phyloP scores from a whole-genome alignment of 92 coral and sea anemone species.

The Muricea muricata region DNA sequence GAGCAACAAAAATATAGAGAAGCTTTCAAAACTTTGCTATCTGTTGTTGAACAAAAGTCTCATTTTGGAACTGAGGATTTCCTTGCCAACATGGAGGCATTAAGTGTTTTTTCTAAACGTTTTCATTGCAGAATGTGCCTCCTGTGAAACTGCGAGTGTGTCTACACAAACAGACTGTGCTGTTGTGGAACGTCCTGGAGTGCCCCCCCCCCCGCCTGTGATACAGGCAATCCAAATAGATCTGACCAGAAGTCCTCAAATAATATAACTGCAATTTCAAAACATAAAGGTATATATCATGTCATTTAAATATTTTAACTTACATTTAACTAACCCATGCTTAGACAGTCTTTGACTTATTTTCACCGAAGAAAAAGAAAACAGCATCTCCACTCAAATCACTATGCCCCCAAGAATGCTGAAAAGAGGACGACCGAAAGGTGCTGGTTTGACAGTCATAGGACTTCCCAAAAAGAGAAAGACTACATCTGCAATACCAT shows the following conservation, averaged over 20 bases:
- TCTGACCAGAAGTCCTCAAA: too few relatives aligned
- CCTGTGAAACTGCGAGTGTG: too few relatives aligned
- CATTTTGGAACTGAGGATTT: constrained; percentile 33
- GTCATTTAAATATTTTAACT: too few relatives aligned
- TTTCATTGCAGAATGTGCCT: too few relatives aligned
- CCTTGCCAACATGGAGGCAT: constrained; percentile 3
- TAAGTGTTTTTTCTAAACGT: neutral
- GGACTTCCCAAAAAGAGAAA: constrained; percentile 40
- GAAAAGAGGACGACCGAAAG: constrained; percentile 49
- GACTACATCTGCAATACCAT: neutral
- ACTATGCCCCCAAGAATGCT: constrained; percentile 35
- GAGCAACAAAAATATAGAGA: constrained; percentile 55
- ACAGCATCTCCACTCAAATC: neutral
- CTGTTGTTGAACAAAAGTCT: constrained; percentile 40
- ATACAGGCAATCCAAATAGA: too few relatives aligned
- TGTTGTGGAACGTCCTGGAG: too few relatives aligned
- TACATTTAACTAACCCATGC: neutral
- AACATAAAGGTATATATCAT: too few relatives aligned
- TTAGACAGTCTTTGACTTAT: neutral
- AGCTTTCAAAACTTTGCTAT: neutral
- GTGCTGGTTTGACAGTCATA: constrained; percentile 51
- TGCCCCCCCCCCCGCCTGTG: too few relatives aligned
- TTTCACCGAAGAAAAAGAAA: neutral
- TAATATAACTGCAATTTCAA: too few relatives aligned
- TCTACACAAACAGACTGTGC: too few relatives aligned